Conservation (phyloP, 2,113 vertebrate species). For the Prunella fulvescens region DNA sequence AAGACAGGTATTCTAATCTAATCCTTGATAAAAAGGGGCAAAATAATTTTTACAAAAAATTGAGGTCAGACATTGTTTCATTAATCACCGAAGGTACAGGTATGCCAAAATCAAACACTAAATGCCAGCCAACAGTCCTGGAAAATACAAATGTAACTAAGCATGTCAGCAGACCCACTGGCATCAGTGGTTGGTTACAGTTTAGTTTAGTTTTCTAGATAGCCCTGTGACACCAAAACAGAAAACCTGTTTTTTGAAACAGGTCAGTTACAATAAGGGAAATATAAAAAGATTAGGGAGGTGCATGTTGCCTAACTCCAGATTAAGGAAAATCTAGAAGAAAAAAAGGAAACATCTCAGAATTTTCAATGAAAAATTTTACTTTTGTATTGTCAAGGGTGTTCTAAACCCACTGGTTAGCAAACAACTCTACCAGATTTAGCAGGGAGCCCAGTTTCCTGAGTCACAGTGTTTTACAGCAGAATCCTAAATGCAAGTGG, state of each 20-base stretch:
- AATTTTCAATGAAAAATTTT: neutral
- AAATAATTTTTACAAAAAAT: neutral
- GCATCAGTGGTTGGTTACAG: neutral
- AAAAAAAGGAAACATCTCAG: neutral
- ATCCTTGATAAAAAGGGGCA: neutral
- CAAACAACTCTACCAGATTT: neutral
- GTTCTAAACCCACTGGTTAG: neutral
- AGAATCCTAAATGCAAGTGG: neutral
- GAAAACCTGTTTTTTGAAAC: neutral
- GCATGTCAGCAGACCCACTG: neutral
- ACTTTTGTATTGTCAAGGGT: neutral
- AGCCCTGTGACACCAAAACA: neutral
- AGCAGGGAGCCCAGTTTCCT: neutral
- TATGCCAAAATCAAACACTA: neutral
- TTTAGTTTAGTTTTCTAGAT: neutral
- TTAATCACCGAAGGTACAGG: neutral
- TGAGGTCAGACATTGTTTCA: neutral
- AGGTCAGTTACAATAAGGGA: neutral
- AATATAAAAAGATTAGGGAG: neutral
- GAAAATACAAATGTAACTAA: neutral
- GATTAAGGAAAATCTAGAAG: neutral
- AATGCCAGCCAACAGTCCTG: neutral
- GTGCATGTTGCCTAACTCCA: neutral
- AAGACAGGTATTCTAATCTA: neutral
- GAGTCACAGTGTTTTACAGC: neutral